These are phyloP conservation scores for Hyalella azteca DNA, from an alignment of 2,888 invertebrate species.

Conservation along the genomic window DNA sequence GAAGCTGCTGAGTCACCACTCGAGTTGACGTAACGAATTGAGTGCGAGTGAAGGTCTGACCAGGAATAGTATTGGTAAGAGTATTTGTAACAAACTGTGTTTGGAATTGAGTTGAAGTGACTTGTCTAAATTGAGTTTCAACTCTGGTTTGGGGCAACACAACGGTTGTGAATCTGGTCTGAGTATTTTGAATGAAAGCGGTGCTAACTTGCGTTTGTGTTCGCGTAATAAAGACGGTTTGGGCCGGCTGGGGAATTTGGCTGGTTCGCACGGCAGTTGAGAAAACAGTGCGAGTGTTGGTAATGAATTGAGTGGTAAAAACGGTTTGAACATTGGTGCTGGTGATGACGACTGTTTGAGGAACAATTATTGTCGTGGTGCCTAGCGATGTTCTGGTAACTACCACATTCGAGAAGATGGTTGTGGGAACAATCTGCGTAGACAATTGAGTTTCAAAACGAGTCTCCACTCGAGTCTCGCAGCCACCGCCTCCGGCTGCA, in stretches of 20 bases:
- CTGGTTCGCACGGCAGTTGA: constrained; percentile 42
- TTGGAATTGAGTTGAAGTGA: constrained; percentile 39
- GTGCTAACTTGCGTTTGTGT: constrained; percentile 48
- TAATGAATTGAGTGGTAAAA: constrained; percentile 48
- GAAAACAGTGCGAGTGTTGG: constrained; percentile 48
- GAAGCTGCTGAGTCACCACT: constrained; percentile 47
- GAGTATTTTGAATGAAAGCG: constrained; percentile 43
- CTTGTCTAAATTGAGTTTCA: constrained; percentile 43
- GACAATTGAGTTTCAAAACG: neutral
- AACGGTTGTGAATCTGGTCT: constrained; percentile 40
- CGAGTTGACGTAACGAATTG: constrained; percentile 41
- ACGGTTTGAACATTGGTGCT: constrained; percentile 49
- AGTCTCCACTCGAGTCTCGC: constrained; percentile 18
- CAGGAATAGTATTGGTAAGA: constrained; percentile 40
- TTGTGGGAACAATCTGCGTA: constrained; percentile 46
- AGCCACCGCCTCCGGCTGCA: constrained; percentile 28
- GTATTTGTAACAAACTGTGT: constrained; percentile 45
- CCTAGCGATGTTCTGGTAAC: constrained; percentile 45
- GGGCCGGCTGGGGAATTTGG: constrained; percentile 42
- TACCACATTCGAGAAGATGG: constrained; percentile 45
- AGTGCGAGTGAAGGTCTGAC: constrained; percentile 44
- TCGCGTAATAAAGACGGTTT: constrained; percentile 50
- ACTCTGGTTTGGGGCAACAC: constrained; percentile 44
- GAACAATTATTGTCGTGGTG: constrained; percentile 41
- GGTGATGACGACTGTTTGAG: constrained; percentile 45